These are phyloP conservation scores for Enteromius trimaculatus DNA, from an alignment of 2,797 vertebrate genomes.

Conservation along the genomic window DNA sequence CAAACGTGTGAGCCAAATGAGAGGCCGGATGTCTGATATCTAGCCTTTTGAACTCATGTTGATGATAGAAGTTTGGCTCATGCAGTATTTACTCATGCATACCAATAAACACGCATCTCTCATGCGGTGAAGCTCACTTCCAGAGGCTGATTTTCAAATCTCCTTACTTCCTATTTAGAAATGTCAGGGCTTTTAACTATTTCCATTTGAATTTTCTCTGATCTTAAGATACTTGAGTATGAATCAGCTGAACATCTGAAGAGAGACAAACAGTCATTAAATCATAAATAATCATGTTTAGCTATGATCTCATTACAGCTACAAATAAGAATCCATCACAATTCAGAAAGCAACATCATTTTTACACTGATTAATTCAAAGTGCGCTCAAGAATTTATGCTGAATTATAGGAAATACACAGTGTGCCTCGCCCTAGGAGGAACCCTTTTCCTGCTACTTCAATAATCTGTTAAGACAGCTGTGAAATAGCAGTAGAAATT, in stretches of 20 bases:
- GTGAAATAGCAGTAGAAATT: slow-evolving; percentile 35
- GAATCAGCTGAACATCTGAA: slow-evolving; percentile 4
- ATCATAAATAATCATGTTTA: slow-evolving; percentile 13
- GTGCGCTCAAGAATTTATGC: slow-evolving; percentile 9
- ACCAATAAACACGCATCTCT: slow-evolving; percentile 3
- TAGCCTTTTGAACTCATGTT: slow-evolving; percentile 13
- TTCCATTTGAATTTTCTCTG: not conserved
- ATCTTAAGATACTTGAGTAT: slow-evolving; percentile 4
- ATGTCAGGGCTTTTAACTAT: not conserved
- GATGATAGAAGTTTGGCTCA: slow-evolving; percentile 14
- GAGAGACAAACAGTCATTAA: slow-evolving; percentile 9
- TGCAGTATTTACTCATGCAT: slow-evolving; percentile 8
- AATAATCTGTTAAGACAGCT: slow-evolving; percentile 36
- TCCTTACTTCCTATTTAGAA: slow-evolving; percentile 10
- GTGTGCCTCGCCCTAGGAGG: not conserved
- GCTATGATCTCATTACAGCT: slow-evolving; percentile 28
- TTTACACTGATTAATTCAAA: slow-evolving; percentile 28
- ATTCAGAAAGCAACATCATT: slow-evolving; percentile 6
- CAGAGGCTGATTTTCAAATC: slow-evolving; percentile 8
- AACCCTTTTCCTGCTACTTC: not conserved
- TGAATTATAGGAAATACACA: slow-evolving; percentile 31
- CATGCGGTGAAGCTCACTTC: not conserved
- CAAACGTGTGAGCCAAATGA: not conserved
- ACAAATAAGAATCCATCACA: slow-evolving; percentile 24
- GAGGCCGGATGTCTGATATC: not conserved